Conservation (phyloP, 1,140 invertebrate species). For the Drosophila truncata region DNA sequence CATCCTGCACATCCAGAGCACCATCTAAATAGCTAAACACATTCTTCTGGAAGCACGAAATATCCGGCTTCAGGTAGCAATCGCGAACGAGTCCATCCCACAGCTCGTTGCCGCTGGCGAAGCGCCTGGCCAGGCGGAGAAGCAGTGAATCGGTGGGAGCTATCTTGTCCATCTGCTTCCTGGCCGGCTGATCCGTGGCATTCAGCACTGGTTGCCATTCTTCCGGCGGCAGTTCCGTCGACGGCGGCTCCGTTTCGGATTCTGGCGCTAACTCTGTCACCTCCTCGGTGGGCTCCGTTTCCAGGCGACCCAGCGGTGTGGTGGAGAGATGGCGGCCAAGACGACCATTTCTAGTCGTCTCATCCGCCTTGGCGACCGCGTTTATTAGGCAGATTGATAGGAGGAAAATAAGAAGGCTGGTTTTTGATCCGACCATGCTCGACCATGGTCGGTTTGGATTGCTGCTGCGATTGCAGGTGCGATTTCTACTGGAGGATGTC, state of each 20-base stretch:
- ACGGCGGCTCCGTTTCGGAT: conserved; percentile 12
- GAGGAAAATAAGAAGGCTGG: conserved; percentile 47
- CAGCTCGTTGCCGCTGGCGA: conserved; percentile 88
- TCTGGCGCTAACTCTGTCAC: conserved; percentile 4
- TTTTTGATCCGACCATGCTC: conserved; percentile 50
- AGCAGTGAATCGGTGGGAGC: conserved; percentile 61
- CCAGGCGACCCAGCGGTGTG: conserved; percentile 46
- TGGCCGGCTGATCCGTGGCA: conserved; percentile 25
- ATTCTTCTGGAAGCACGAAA: conserved; percentile 91
- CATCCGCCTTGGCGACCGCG: conserved; percentile 60
- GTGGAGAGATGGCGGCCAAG: conserved; percentile 40
- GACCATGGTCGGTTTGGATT: conserved; percentile 10
- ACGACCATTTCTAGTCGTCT: conserved; percentile 35
- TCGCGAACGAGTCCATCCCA: conserved; percentile 90
- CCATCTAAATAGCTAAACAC: conserved; percentile 90
- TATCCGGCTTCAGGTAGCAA: conserved; percentile 88
- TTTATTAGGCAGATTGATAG: conserved; percentile 56
- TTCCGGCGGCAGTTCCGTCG: conserved; percentile 34
- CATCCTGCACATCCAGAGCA: conserved; percentile 88
- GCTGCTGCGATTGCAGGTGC: conserved; percentile 46
- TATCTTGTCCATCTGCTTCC: conserved; percentile 13
- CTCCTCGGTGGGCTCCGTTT: conserved; percentile 17
- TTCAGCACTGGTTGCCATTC: conserved; percentile 68
- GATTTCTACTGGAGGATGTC: conserved; percentile 76
- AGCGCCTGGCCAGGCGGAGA: conserved; percentile 74